These are phyloP conservation scores for Pristiophorus japonicus DNA, from an alignment of 2,113 vertebrate genomes.

Conservation along the genomic window DNA sequence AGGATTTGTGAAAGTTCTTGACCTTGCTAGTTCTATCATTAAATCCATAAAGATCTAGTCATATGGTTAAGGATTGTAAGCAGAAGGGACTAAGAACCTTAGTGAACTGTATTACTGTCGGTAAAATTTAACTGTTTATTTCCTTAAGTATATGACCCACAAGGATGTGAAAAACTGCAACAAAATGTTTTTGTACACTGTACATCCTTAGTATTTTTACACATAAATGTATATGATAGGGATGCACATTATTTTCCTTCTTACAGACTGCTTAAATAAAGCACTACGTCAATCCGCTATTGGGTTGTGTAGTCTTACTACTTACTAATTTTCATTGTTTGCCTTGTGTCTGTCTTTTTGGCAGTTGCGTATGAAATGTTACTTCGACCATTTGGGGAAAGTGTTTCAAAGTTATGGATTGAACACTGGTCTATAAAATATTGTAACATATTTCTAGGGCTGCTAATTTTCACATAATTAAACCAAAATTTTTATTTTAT, in stretches of 20 bases:
- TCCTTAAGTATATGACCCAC: constrained; percentile 73
- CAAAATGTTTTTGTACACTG: constrained; percentile 92
- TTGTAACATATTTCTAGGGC: background rate
- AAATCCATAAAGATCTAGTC: constrained; percentile 69
- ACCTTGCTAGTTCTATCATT: constrained; percentile 77
- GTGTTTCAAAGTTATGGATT: background rate
- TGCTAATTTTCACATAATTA: background rate
- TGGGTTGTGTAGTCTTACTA: constrained; percentile 58
- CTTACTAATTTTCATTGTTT: constrained; percentile 35
- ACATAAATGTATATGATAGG: constrained; percentile 84
- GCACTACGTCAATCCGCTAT: constrained; percentile 87
- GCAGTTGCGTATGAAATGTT: background rate
- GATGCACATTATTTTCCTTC: constrained; percentile 93
- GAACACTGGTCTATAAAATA: background rate
- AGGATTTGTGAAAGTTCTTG: constrained; percentile 79
- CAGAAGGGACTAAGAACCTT: constrained; percentile 62
- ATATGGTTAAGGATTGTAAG: constrained; percentile 71
- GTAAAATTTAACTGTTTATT: constrained; percentile 69
- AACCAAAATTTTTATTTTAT: background rate
- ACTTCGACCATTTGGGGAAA: background rate
- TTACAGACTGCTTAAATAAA: constrained; percentile 97
- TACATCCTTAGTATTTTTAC: constrained; percentile 98
- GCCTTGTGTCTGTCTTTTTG: background rate
- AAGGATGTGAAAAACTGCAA: constrained; percentile 79
- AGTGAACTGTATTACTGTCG: constrained; percentile 67